Base-by-base conservation (phyloP, 2,888 invertebrate genomes). In the Dexiosoma caninum region DNA sequence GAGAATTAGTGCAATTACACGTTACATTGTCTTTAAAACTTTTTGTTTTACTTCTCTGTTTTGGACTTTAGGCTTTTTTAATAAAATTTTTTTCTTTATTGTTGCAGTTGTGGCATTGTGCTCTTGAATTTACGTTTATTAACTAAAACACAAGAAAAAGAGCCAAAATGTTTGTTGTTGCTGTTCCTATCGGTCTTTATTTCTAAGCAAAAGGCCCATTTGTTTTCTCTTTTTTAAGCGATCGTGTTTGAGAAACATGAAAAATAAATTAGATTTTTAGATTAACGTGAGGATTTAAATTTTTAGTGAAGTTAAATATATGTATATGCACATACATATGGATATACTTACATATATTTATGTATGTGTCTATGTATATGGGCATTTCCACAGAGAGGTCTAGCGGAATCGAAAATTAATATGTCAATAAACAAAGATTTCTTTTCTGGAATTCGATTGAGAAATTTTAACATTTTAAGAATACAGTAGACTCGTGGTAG, bases 251-350 rank as follows among this genome's bases (percentile, higher is more conserved):
- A 74, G 59, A 77, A 82, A 82, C 82, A 82, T 82, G 82, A 80
- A 82, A 82, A 82, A 82, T 82, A 82, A 82, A 82, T 82, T 82
- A 82, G 80, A 82, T 82, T 80, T 80, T 74, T 66, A 80, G 82
- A 82, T 82, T 82, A 82, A 77, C 80, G 75, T 74, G 75, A 75
- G 74, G 79, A 79, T 82, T 81, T 77, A 55, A 69, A 77, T 74
- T 81, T 81, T 67, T 67, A 40, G 37, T 77, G 14, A 44, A 64
- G 57, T 42, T 74, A 40, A 53, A 46, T 66, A 49, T 69, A 23
- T 66, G 66, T 40, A n/a, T n/a, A n/a, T n/a, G n/a, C n/a, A n/a
- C n/a, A n/a, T n/a, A n/a, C n/a, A n/a, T n/a, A n/a, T n/a, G n/a
- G n/a, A n/a, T n/a, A n/a, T n/a, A n/a, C n/a, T n/a, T n/a, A n/a